These are phyloP conservation scores for Pelosia muscerda DNA, from an alignment of 2,888 invertebrate species.

Conservation along the genomic window DNA sequence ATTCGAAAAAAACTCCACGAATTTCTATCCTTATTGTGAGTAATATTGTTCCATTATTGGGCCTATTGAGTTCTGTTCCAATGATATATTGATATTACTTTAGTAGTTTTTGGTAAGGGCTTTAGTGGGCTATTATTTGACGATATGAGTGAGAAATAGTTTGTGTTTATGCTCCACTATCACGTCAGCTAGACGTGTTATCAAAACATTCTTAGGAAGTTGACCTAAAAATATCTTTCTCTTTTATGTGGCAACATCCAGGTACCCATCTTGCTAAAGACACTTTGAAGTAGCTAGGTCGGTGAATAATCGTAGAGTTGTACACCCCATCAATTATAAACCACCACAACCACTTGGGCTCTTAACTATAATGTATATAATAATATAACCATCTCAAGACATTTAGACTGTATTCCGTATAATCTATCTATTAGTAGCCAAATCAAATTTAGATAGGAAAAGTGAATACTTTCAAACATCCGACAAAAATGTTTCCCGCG, in stretches of 20 bases:
- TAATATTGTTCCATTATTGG: slow-evolving; percentile 52
- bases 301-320: no score
- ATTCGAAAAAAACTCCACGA: slow-evolving; percentile 49
- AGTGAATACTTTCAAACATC: no score
- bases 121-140: slow-evolving; percentile 2
- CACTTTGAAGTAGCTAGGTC: no score
- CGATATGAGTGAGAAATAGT: slow-evolving; percentile 4
- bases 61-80: slow-evolving; percentile 38
- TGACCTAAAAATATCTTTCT: background rate
- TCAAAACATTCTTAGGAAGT: background rate
- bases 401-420: no score
- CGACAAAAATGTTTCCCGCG: no score
- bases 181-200: background rate
- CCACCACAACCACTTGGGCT: no score
- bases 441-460: no score
- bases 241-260: background rate
- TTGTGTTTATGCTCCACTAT: background rate
- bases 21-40: slow-evolving; percentile 53
- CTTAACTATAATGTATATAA: no score
- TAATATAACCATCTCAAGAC: no score
- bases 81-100: slow-evolving; percentile 56
- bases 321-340: no score
- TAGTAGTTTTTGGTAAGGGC: slow-evolving; percentile 6
- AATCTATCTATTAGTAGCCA: no score
- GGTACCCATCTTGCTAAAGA: no score